Evolutionary conservation across 2,797 vertebrate genomes (phyloP), one percentile per base, ranked within the genome.

Genomic region (Tenualosa ilisha): DNA sequence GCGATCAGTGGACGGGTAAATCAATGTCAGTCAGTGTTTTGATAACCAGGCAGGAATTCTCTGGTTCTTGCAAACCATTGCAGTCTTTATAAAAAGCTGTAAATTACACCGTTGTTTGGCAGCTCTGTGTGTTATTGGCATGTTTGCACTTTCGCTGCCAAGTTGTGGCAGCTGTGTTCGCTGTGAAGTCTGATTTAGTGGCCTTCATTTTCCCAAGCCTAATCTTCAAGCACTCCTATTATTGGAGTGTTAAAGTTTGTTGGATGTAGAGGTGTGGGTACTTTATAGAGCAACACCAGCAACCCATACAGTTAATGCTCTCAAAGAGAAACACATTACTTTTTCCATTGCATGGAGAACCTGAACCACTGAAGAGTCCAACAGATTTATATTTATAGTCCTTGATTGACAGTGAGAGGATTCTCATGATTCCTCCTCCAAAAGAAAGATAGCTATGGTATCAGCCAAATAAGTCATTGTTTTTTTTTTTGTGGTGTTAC

Each of bases 1-100:
- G 7, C 11, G 8, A 12, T 9, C 11, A 12, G 7, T 12, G 50
- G 46, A 49, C 46, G 7, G 7, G 46, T 49, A 49, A 22, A 8
- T 65, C 12, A 26, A 26, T 11, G 61, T n/a, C 26, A 65, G 3
- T 4, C 63, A 3, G 26, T 65, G 12, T 68, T 68, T 61, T 65
- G 24, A 26, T 26, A 31, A 6, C n/a, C 24, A 83, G 26, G 54
- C 4, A 17, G 12, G 59, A 75, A 7, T 53, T 72, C 59, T 83
- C 65, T 53, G 11, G 46, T 85, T 84, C 79, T 54, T 75, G 75
- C 53, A 81, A 12, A 26, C 24, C 83, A 82, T 84, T 79, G 40
- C 68, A 83, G 11, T 2, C 7, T 0, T 81, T 84, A 63, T 85
- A 87, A 85, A 87, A 43, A 24, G 0, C 49, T 87, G 20, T 86